Evolutionary conservation across 2,113 vertebrate genomes (phyloP).

Genomic region (Megaleporinus macrocephalus): DNA sequence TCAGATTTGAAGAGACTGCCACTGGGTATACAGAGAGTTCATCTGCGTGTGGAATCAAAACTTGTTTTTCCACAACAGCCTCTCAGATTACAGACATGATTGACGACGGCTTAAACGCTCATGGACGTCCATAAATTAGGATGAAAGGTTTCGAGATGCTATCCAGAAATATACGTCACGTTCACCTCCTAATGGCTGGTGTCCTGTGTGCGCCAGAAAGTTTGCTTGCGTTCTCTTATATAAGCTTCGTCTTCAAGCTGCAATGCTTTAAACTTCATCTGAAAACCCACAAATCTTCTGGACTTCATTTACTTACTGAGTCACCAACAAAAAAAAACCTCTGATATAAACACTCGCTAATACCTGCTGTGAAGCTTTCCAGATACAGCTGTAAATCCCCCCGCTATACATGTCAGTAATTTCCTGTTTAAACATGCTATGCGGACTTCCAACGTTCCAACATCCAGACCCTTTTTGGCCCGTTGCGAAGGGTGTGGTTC

Average conservation of each 20-base stretch:
- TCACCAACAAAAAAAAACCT: neutral
- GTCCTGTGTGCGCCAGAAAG: neutral
- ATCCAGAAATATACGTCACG: no score
- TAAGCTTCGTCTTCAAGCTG: neutral
- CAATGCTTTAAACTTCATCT: neutral
- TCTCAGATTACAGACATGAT: neutral
- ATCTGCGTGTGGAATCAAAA: neutral
- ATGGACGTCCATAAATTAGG: neutral
- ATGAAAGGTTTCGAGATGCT: neutral
- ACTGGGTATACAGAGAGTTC: neutral
- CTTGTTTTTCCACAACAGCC: neutral
- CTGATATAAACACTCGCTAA: conserved; percentile 8
- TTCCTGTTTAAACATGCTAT: conserved; percentile 41
- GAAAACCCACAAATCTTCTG: neutral
- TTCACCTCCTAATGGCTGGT: neutral
- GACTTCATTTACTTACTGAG: conserved; percentile 8
- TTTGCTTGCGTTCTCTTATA: neutral
- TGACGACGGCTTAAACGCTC: neutral
- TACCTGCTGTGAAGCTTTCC: neutral
- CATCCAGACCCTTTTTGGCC: neutral
- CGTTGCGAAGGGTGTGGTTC: conserved; percentile 10
- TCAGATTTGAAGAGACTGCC: neutral
- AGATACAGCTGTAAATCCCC: neutral
- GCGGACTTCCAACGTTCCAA: neutral
- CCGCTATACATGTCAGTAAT: conserved; percentile 32